These are phyloP conservation scores for Palythoa grandiflora DNA, from an alignment of 92 coral and sea anemone species.

Conservation along the genomic window DNA sequence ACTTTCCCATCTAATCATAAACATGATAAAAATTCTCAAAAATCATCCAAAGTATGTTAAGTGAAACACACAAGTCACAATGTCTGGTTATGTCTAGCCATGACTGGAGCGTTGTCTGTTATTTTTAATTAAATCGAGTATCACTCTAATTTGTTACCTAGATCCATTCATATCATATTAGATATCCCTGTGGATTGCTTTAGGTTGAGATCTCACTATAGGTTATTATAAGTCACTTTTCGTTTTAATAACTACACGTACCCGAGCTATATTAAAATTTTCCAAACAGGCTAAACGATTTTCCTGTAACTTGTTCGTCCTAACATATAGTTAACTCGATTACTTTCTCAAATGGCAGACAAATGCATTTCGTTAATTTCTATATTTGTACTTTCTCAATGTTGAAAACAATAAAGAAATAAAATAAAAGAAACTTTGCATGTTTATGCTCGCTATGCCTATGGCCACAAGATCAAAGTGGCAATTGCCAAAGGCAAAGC, in stretches of 20 bases:
- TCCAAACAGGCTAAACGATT: background rate
- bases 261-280: background rate
- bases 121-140: conserved; percentile 23
- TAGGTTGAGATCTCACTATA: conserved; percentile 15
- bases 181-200: conserved; percentile 17
- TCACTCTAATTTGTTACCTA: conserved; percentile 22
- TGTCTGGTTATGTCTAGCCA: conserved; percentile 20
- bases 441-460: conserved; percentile 5
- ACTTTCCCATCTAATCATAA: background rate
- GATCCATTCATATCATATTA: conserved; percentile 21
- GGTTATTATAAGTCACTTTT: conserved; percentile 13
- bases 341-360: conserved; percentile 5
- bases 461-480: conserved; percentile 12
- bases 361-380: background rate
- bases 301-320: background rate
- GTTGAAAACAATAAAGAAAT: background rate
- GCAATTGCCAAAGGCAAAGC: conserved; percentile 9
- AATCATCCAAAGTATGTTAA: conserved; percentile 13
- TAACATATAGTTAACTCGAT: background rate
- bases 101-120: conserved; percentile 19
- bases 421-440: background rate
- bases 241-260: background rate
- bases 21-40: conserved; percentile 18
- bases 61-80: conserved; percentile 9
- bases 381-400: background rate